These are phyloP conservation scores for Malurus splendens DNA, from an alignment of 2,797 vertebrate species.

Conservation along the genomic window DNA sequence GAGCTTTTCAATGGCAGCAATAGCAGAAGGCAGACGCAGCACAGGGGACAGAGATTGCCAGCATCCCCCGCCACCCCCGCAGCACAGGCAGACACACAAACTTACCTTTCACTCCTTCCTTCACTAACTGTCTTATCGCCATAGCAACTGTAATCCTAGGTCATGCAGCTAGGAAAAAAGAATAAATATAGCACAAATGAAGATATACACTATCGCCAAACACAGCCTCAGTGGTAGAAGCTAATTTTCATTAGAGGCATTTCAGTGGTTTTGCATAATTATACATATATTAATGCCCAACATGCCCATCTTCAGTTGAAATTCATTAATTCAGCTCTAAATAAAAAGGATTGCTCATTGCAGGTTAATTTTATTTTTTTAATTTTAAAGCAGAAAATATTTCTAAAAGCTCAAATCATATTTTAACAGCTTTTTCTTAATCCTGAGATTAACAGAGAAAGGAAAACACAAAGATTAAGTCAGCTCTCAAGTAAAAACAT, in stretches of 20 bases:
- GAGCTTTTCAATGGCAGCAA: background rate
- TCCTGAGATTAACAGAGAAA: constrained; percentile 21
- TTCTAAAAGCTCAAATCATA: constrained; percentile 10
- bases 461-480: background rate
- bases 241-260: constrained; percentile 63
- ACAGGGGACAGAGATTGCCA: background rate
- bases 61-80: no score
- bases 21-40: background rate
- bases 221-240: constrained; percentile 34
- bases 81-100: background rate
- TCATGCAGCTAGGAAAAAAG: constrained; percentile 42
- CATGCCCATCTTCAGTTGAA: constrained; percentile 54
- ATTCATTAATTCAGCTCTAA: constrained; percentile 65
- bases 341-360: constrained; percentile 54
- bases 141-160: constrained; percentile 69
- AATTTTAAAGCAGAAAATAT: background rate
- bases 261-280: constrained; percentile 65
- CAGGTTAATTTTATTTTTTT: background rate
- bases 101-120: constrained; percentile 47
- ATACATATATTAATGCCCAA: constrained; percentile 57
- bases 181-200: constrained; percentile 17
- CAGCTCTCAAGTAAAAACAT: background rate
- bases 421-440: constrained; percentile 32
- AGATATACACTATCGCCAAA: constrained; percentile 35
- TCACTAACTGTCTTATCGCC: constrained; percentile 54